Base-by-base conservation (phyloP, 1,140 invertebrate species). In the Nephotettix cincticeps region DNA sequence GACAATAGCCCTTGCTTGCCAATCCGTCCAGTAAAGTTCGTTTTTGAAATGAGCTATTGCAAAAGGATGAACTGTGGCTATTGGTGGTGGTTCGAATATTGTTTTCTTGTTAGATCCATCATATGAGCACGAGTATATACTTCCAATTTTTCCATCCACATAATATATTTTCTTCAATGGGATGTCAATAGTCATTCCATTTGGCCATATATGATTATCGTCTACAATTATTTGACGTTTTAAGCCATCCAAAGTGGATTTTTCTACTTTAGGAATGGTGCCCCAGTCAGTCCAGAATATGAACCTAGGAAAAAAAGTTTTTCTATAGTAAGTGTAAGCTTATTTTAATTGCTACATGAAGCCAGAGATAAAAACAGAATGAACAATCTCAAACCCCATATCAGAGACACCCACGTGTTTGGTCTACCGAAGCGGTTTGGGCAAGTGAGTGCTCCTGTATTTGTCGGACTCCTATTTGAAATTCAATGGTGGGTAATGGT, bases 21-120 rank as follows among this genome's bases (percentile, higher is more conserved):
- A 98, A 81, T 99, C 97, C 2, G 95, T 95, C 96, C 96, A 99
- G 83, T 97, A 99, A 14, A 99, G 86, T 80, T 89, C 92, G 80
- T 99, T 96, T 79, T 96, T 93, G 76, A 96, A 95, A 0, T 93
- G 92, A 32, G 93, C 93, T 69, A 97, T 92, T 23, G 92, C 93
- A 83, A 97, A 97, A 1, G 96, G 96, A 84, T 98, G 95, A 51
- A 90, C 85, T 11, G 96, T 80, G 32, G 47, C 19, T n/a, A 6
- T 51, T 6, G 47, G 17, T 51, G 21, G 19, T 19, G 17, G n/a
- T n/a, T 9, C 4, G 6, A 51, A 51, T 3, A 51, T n/a, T 11
- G n/a, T n/a, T 23, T 23, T n/a, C n/a, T n/a, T 51, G n/a, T 51
- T 3, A 4, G 17, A 19, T n/a, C 47, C 47, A 51, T 51, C 47